Conservation (phyloP, 2,888 invertebrate species). For the Leucozona laternaria region DNA sequence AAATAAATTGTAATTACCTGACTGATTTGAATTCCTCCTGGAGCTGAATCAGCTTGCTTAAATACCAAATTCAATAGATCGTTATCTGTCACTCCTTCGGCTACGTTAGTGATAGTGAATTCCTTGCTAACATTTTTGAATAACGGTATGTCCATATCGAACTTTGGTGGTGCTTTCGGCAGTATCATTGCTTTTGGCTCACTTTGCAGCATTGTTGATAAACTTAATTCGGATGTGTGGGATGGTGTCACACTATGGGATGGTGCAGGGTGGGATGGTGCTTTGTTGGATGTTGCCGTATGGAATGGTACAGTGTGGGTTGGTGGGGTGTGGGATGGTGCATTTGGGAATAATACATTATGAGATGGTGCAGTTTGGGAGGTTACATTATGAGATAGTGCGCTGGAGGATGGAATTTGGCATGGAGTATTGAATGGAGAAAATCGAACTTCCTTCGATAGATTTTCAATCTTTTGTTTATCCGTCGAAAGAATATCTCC, state of each 20-base stretch:
- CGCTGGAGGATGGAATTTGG: neutral
- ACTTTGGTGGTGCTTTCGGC: constrained; percentile 49
- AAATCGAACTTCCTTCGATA: neutral
- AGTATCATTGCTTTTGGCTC: constrained; percentile 71
- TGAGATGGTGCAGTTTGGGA: neutral
- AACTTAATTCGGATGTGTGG: constrained; percentile 17
- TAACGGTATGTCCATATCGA: constrained; percentile 46
- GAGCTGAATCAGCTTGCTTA: constrained; percentile 45
- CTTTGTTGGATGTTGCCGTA: neutral
- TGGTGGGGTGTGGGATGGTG: neutral
- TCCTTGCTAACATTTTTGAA: constrained; percentile 75
- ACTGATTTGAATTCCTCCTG: constrained; percentile 67
- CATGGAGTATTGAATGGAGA: neutral
- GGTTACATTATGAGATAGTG: neutral
- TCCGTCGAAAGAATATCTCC: constrained; percentile 77
- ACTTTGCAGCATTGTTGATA: constrained; percentile 62
- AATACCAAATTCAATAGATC: constrained; percentile 44
- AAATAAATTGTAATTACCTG: constrained; percentile 54
- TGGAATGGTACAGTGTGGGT: neutral
- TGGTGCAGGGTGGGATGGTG: neutral
- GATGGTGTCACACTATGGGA: neutral
- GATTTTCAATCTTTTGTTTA: constrained; percentile 53
- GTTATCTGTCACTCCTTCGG: constrained; percentile 65
- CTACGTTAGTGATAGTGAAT: constrained; percentile 76
- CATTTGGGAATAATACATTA: neutral